Evolutionary conservation across 1,140 invertebrate genomes (phyloP), one percentile per base, ranked within the genome.

Genomic region (Drosophila willistoni): DNA sequence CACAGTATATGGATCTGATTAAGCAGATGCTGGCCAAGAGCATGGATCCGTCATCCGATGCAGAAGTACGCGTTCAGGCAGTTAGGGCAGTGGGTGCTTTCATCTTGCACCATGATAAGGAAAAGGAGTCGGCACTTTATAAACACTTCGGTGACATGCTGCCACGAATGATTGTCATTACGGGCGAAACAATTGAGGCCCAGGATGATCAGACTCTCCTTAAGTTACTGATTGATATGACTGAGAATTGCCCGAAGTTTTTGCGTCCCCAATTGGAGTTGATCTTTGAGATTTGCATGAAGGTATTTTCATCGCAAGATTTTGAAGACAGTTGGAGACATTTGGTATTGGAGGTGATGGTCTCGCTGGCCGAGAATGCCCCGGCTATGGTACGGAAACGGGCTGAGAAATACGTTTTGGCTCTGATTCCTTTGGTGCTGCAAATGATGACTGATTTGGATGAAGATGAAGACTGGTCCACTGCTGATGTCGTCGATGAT

Each of bases 391-490:
- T 99, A 13, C 95, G 98, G 14, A 99, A 99, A 93, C 95, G 96
- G 80, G 96, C 96, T 12, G 94, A 94, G 3, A 96, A 96, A 90
- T 97, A 97, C 74, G 95, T 99, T 64, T 94, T 95, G 39, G 92
- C 94, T 14, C 92, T 97, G 74, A 96, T 99, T 14, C 96, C 96
- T 0, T 93, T 97, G 64, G 95, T 99, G 63, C 93, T 99, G 51
- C 95, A 96, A 89, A 97, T 99, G 96, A 99, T 99, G 98, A 97
- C 98, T 10, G 98, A 99, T 86, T 93, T 99, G 44, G 98, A 96
- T 22, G 83, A 87, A n/a, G 90, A 91, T 36, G 87, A 87, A n/a
- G 81, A 97, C 39, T 98, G 98, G 97, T 94, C 96, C 7, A 92
- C 95, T 41, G 94, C 94, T 51, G 96, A 97, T 91, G 96, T 97